Evolutionary conservation across 2,888 invertebrate genomes (phyloP), one percentile per base, ranked within the genome.

Genomic region (Dolomedes plantarius): DNA sequence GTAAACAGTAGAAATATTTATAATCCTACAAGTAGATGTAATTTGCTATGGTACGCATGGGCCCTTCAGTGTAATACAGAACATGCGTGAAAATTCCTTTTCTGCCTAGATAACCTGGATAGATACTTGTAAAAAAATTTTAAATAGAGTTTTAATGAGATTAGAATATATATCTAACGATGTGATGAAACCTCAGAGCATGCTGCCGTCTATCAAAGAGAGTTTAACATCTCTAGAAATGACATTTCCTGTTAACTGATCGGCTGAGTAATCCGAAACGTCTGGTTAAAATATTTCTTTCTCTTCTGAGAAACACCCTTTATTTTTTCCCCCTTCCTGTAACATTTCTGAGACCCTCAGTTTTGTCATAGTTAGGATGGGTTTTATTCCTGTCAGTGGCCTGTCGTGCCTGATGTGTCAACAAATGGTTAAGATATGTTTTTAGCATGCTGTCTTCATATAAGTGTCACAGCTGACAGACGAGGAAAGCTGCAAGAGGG

Each of bases 191-290:
- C 9, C 46, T 46, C 16, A 13, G 41, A 46, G 9, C 16, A 16
- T 13, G 41, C 16, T 46, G 41, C 41, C 41, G 41, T 46, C 9
- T 46, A 46, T 46, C 41, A 46, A 16, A 13, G 5, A 46, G 2
- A 46, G 2, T 46, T 46, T 46, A 16, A 9, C 16, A 46, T 46
- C 13, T 9, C 9, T 46, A 16, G 41, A 46, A 16, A 46, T 46
- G 41, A 46, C 41, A 46, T 46, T 46, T 46, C 41, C 41, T 46
- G 41, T 46, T 46, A 46, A 46, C 13, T 46, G 41, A 46, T 46
- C 41, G 9, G 41, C 5, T 2, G 41, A 46, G 41, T 46, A 46
- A 46, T 46, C 41, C 41, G 13, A 46, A 46, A 46, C 41, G 41
- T 16, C 16, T 46, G 6, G 13, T 11, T 46, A 5, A 46, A 16